Conservation (phyloP, 64 coral and sea anemone genomes). For the Montipora efflorescens region DNA sequence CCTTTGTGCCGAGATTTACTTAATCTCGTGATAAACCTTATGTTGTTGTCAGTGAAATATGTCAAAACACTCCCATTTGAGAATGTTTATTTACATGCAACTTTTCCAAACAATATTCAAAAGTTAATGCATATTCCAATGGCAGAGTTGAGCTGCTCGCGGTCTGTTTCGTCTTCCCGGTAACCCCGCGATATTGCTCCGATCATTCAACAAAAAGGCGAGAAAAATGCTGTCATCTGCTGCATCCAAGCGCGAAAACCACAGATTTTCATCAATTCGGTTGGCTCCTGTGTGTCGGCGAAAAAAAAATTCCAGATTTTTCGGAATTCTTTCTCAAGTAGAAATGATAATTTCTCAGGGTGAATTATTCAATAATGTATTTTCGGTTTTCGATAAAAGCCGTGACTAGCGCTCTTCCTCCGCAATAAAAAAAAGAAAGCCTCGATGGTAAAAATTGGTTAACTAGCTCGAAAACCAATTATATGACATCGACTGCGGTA, state of each 20-base stretch:
- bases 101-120: slow-evolving; percentile 64
- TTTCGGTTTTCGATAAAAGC: slow-evolving; percentile 19
- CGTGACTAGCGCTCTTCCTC: slow-evolving; percentile 17
- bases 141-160: neutral
- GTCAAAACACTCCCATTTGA: slow-evolving; percentile 74
- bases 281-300: slow-evolving; percentile 21
- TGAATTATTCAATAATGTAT: slow-evolving; percentile 47
- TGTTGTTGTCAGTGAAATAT: slow-evolving; percentile 77
- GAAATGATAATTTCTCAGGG: slow-evolving; percentile 12
- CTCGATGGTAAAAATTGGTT: slow-evolving; percentile 28
- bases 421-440: neutral
- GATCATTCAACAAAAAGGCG: slow-evolving; percentile 3
- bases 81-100: slow-evolving; percentile 75
- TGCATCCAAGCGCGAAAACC: slow-evolving; percentile 6
- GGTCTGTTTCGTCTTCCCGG: neutral
- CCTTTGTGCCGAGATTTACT: slow-evolving; percentile 80
- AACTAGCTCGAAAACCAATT: slow-evolving; percentile 15
- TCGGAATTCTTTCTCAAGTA: neutral
- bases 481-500: neutral
- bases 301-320: slow-evolving; percentile 33
- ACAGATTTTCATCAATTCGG: slow-evolving; percentile 27
- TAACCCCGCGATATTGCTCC: neutral
- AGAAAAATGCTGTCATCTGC: slow-evolving; percentile 18
- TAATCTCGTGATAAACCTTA: slow-evolving; percentile 76
- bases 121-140: slow-evolving; percentile 54